These are phyloP conservation scores for Caenorhabditis macrosperma DNA, from an alignment of 2,888 invertebrate genomes.

Conservation along the genomic window DNA sequence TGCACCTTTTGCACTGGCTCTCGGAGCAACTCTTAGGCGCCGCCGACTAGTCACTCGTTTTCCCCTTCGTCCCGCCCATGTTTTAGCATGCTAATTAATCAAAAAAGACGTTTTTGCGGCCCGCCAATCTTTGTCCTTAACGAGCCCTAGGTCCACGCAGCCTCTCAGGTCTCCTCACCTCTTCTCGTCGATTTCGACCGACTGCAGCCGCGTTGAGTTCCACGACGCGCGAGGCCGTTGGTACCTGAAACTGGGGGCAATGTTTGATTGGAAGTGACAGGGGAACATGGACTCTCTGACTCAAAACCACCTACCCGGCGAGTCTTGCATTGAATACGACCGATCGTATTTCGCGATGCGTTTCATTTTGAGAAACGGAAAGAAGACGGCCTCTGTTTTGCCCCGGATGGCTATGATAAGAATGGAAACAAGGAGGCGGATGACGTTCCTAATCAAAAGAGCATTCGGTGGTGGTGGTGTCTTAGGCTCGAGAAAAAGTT, in stretches of 20 bases:
- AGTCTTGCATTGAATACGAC: constrained; percentile 61
- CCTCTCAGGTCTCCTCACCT: constrained; percentile 49
- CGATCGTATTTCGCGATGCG: constrained; percentile 60
- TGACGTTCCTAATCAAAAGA: constrained; percentile 11
- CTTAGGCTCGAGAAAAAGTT: constrained; percentile 3
- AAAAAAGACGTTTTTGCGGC: constrained; percentile 40
- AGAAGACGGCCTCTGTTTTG: no score
- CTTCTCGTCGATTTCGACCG: constrained; percentile 64
- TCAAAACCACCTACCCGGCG: constrained; percentile 13
- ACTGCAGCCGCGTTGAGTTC: constrained; percentile 61
- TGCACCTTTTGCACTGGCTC: no score
- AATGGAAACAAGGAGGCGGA: not conserved
- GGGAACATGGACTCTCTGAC: no score
- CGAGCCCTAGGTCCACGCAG: not conserved
- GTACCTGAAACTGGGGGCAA: constrained; percentile 51
- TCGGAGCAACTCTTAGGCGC: no score
- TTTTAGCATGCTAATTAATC: constrained; percentile 42
- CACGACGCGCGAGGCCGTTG: constrained; percentile 58
- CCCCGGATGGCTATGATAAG: not conserved
- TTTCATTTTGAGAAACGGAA: constrained; percentile 14
- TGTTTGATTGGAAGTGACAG: not conserved
- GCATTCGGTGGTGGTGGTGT: not conserved
- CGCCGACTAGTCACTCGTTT: constrained; percentile 1
- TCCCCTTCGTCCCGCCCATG: constrained; percentile 24
- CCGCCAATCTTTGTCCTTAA: constrained; percentile 47